Base-by-base conservation (phyloP, 2,888 invertebrate genomes). In the Megaustenia siamemsis region DNA sequence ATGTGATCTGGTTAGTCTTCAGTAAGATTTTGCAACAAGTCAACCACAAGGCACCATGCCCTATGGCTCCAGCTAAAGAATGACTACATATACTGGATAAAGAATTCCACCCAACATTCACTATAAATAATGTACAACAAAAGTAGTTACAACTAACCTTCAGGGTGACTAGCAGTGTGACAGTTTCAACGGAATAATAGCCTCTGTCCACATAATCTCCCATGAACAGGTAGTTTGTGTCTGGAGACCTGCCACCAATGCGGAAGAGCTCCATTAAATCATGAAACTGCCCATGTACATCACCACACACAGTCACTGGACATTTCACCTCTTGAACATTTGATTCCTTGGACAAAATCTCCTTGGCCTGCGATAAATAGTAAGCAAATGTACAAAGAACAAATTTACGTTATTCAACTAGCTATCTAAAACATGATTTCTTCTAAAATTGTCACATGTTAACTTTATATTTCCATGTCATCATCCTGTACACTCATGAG, bases 321-420 rank as follows among this genome's bases (percentile, higher is more conserved):
- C 99, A 99, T 96, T 98, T 98, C 92, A 99, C 99, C 95, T 99
- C 99, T 95, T 99, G 99, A 92, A 99, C 99, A 95, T 99, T 99
- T 88, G 98, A 98, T 95, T 99, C 99, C 95, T 98, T 98, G 87
- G 98, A 97, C 93, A 99, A 96, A 93, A 99, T 99, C 96, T 99
- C 99, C 95, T 99, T 99, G 92, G 99, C 99, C 99, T 99, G 95
- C 32, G 90, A 88, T 18, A 49, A 49, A 73, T n/a, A 45, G 28
- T 1, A 63, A 63, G 2, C 12, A 32, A 63, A 32, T 63, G 1
- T 10, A 6, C 12, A 45, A 10, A 45, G 6, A 45, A 10, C 12
- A 45, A 45, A 45, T 12, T 45, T n/a, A n/a, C n/a, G n/a, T n/a
- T n/a, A n/a, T n/a, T n/a, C n/a, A n/a, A n/a, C n/a, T n/a, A n/a